Base-by-base conservation (phyloP, 2,888 invertebrate species). In the Byasa hedistus region DNA sequence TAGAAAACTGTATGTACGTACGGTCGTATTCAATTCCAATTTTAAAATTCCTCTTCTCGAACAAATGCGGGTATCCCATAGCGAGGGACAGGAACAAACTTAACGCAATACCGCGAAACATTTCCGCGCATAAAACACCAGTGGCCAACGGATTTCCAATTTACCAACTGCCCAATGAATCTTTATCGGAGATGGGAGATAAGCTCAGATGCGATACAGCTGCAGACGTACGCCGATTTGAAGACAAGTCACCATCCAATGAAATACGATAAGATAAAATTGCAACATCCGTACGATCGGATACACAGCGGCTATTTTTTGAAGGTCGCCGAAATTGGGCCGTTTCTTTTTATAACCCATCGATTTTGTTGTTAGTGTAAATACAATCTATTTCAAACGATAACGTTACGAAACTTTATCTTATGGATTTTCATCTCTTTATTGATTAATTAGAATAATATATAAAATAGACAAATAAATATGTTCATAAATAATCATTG, bases 1-100 rank as follows among this genome's bases (percentile, higher is more conserved):
- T n/a, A n/a, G n/a, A n/a, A n/a, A n/a, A n/a, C n/a, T n/a, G n/a
- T 22, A 22, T 17, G 56, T 69, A 85, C 87, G 74, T 74, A 91
- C 91, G 76, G 3, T 87, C 87, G 79, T 91, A 91, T 79, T 91
- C 88, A 64, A 90, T 85, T 32, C 91, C 91, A 66, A 89, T 79
- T 75, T 83, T 84, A 69, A 86, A 91, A 8, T 78, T 78, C 70
- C 80, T 73, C 1, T 82, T 85, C 3, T 80, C 78, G 70, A 78
- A 91, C n/a, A 75, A 61, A 52, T 75, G 71, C 0, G 83, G 83
- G 21, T 76, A 78, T 22, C 80, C 73, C 15, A 69, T 57, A 66
- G 78, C 81, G 15, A 72, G 64, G 24, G 56, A 77, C 27, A 80
- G 58, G 64, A 79, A 69, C 2, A 81, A 67, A 76, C 71, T 78